phyloP scores from a whole-genome alignment of 2,888 invertebrate genomes.

The Cheilosia scutellata region DNA sequence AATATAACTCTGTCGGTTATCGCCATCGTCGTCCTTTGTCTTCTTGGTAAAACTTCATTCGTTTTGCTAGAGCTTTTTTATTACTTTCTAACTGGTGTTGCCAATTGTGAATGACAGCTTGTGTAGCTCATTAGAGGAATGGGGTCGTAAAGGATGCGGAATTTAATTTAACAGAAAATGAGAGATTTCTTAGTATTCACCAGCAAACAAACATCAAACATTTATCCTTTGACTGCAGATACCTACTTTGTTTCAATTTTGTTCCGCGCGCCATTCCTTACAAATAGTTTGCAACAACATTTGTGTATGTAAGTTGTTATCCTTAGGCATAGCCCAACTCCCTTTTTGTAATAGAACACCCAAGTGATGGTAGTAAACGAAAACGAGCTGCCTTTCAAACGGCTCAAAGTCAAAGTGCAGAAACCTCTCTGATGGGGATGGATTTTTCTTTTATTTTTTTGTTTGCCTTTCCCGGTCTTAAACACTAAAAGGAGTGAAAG shows the following conservation, averaged over 20 bases:
- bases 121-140: slow-evolving; percentile 50
- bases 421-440: not conserved
- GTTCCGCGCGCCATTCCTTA: slow-evolving; percentile 36
- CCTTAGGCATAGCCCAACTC: not conserved
- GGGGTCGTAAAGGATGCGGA: slow-evolving; percentile 57
- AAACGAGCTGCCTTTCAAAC: slow-evolving; percentile 17
- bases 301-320: slow-evolving; percentile 4
- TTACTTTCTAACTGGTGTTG: slow-evolving; percentile 56
- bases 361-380: slow-evolving; percentile 8
- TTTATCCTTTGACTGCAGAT: slow-evolving; percentile 28
- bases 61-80: slow-evolving; percentile 12
- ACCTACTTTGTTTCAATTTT: slow-evolving; percentile 22
- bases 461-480: not conserved
- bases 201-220: slow-evolving; percentile 15
- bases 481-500: slow-evolving; percentile 23
- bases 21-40: slow-evolving; percentile 41
- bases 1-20: slow-evolving; percentile 37
- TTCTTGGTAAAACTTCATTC: slow-evolving; percentile 12
- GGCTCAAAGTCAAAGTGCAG: slow-evolving; percentile 30
- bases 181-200: slow-evolving; percentile 32
- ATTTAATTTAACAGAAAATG: slow-evolving; percentile 53
- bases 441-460: not conserved
- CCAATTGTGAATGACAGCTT: slow-evolving; percentile 42
- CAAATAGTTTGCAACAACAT: slow-evolving; percentile 35
- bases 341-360: slow-evolving; percentile 2